Evolutionary conservation across 2,113 vertebrate genomes (phyloP).

Genomic region (Rutilus rutilus): DNA sequence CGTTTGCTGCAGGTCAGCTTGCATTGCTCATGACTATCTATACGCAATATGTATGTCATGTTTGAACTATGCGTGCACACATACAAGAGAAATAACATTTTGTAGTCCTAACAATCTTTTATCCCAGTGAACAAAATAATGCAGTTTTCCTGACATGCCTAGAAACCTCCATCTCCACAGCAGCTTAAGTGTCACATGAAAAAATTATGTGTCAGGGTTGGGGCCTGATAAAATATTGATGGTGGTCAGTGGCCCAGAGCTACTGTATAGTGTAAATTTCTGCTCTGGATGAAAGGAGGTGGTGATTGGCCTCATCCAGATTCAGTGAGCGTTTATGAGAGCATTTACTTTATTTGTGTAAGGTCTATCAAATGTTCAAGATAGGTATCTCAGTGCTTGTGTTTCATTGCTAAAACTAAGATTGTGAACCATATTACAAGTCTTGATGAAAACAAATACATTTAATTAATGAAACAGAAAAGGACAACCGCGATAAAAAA

Average conservation of each 20-base stretch:
- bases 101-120: not conserved
- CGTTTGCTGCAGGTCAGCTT: not conserved
- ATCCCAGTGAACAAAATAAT: slow-evolving; percentile 45
- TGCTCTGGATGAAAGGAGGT: slow-evolving; percentile 16
- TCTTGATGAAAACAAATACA: not conserved
- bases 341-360: slow-evolving; percentile 21
- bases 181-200: slow-evolving; percentile 58
- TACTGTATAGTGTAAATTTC: slow-evolving; percentile 48
- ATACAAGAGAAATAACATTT: not conserved
- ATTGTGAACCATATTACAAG: not conserved
- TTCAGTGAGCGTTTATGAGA: slow-evolving; percentile 3
- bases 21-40: too few relatives aligned
- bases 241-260: slow-evolving; percentile 50
- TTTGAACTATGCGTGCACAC: not conserved
- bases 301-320: not conserved
- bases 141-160: slow-evolving; percentile 49
- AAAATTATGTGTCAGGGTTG: slow-evolving; percentile 56
- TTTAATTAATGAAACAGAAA: not conserved
- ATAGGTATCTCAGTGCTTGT: not conserved
- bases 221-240: slow-evolving; percentile 58
- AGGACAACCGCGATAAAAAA: not conserved
- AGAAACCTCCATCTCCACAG: slow-evolving; percentile 51
- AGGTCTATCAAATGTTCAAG: not conserved
- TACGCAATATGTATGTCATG: not conserved
- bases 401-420: not conserved